Evolutionary conservation across 1,140 invertebrate genomes (phyloP), one percentile per base, ranked within the genome.

Genomic region (Drosophila sproati): DNA sequence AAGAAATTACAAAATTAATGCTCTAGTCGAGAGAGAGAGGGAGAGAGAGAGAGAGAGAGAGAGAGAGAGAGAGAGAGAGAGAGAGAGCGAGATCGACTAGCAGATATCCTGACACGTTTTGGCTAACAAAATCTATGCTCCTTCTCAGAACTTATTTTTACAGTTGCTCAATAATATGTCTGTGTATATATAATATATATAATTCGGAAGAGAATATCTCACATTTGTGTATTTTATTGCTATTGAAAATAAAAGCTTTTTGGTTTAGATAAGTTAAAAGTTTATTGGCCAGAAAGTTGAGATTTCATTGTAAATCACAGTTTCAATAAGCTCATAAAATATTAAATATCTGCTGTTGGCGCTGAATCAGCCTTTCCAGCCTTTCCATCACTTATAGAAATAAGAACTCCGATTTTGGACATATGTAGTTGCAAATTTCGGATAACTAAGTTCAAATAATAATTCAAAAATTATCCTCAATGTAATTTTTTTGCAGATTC

Each of bases 261-360:
- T 32, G 5, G 7, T 31, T 51, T 54, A 37, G 51, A 12, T 20
- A n/a, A 54, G 2, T 54, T 12, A 2, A 37, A 7, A 4, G 12
- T 4, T 20, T 54, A 37, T 3, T 54, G 51, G 51, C 32, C 51
- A 37, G 10, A 34, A 54, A 34, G 51, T 54, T 37, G 34, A 54
- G 3, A 35, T 0, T 8, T 5, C 34, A 37, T 37, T 37, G 20
- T 12, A 37, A 20, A 7, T 55, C n/a, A 20, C 32, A 28, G 7
- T 28, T 10, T 55, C 52, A 2, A n/a, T 34, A 12, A 37, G 8
- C 7, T 3, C 28, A 2, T 2, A 37, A 55, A 6, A 35, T 3
- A 55, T 55, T 7, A 28, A 35, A 55, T 35, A 20, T 28, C 12
- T 37, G 52, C 12, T 28, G 10, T 8, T 37, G 6, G 52, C 5